Base-by-base conservation (phyloP, 2,113 vertebrate genomes). In the Aspiorhynchus laticeps region DNA sequence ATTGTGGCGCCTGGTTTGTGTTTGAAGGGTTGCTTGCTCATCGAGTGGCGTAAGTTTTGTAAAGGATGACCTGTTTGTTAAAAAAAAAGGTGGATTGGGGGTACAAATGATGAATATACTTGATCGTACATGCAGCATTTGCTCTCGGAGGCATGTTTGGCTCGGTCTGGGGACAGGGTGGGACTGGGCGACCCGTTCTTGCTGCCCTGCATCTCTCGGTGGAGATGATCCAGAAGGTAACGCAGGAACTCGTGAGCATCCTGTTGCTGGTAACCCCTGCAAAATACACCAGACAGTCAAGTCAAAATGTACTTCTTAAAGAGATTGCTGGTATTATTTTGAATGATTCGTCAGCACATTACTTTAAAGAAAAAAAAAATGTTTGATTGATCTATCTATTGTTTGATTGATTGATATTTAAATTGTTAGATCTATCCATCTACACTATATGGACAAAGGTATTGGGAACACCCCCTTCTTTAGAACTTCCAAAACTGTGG, bases 171-270 rank as follows among this genome's bases (percentile, higher is more conserved):
- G 77, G 95, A 83, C 41, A 96, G 90, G 21, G 95, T 91, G 0
- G 95, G 92, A 63, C 94, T 94, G n/a, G 95, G 93, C 21, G 96
- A 94, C 2, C 97, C 97, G 0, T 98, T 98, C 91, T 96, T 95
- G 82, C 95, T 96, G 4, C 95, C 95, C 90, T 99, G 98, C 7
- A 99, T 97, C 91, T 99, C 98, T 92, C 98, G 90, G 93, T 99
- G 98, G n/a, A 99, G 96, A 85, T 99, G 98, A 91, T 99, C 98
- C 93, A 99, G 89, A 83, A 99, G 95, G 94, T 99, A 99, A 11
- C 98, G 97, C 97, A 99, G 98, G 91, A 99, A 99, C 90, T 99
- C 98, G 0, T 99, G 98, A 83, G 98, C 98, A 28, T 99, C 98
- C 93, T 99, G 98, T 88, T 99, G 98, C 92, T 99, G 98, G 90